These are phyloP conservation scores for Brachionus paranguensis DNA, from an alignment of 1,140 invertebrate species.

Conservation along the genomic window DNA sequence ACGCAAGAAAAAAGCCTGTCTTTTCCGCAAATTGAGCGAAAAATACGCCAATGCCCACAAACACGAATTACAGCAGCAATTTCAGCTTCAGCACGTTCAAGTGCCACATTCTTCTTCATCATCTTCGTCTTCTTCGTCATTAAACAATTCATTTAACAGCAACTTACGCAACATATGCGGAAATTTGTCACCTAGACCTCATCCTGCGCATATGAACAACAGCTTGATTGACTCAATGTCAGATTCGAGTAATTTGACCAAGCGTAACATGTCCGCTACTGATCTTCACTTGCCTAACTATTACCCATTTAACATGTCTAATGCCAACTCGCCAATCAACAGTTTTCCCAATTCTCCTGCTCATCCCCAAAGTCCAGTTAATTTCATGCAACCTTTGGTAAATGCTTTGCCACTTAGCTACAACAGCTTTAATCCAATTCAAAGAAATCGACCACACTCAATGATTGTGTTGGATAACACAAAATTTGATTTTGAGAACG, in stretches of 20 bases:
- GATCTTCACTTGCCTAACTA: not conserved
- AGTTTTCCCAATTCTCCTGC: slow-evolving; percentile 7
- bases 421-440: not conserved
- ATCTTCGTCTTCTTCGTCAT: slow-evolving; percentile 1
- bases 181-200: slow-evolving; percentile 3
- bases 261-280: not conserved
- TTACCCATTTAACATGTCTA: not conserved
- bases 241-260: not conserved
- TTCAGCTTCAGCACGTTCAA: slow-evolving; percentile 13
- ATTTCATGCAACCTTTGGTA: not conserved
- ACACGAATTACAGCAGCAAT: slow-evolving; percentile 24
- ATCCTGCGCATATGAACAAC: not conserved
- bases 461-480: not conserved
- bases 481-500: not conserved
- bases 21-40: slow-evolving; percentile 31
- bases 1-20: slow-evolving; percentile 27
- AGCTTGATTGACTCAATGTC: not conserved
- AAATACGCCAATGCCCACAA: slow-evolving; percentile 35
- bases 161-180: not conserved
- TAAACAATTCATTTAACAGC: slow-evolving; percentile 12
- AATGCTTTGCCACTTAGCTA: not conserved
- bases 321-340: not conserved
- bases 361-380: not conserved
- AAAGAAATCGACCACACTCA: slow-evolving; percentile 23
- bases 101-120: not conserved